Conservation (phyloP, 2,797 vertebrate genomes). For the Gallinago stenura region DNA sequence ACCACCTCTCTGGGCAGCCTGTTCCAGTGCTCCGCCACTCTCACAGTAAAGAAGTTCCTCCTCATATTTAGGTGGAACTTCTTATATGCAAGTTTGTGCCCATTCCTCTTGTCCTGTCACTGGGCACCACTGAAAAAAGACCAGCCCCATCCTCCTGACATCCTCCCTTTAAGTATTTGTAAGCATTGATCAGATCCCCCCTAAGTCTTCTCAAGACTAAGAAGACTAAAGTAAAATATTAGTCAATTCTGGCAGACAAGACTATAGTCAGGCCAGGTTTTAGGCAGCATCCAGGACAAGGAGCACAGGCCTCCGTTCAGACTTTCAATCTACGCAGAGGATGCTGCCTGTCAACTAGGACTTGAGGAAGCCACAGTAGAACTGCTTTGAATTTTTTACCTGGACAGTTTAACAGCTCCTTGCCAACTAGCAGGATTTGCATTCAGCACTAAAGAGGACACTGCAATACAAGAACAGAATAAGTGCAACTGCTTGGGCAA, state of each 20-base stretch:
- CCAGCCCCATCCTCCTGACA: no score
- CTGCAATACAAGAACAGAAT: neutral
- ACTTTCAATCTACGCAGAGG: neutral
- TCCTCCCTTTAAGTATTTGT: no score
- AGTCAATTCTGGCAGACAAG: neutral
- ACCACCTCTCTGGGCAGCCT: no score
- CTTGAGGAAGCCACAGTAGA: neutral
- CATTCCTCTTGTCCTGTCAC: no score
- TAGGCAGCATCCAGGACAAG: neutral
- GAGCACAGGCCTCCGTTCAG: neutral
- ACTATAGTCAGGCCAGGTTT: neutral
- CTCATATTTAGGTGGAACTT: no score
- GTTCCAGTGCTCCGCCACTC: no score
- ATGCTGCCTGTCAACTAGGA: neutral
- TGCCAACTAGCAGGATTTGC: neutral
- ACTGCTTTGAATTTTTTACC: neutral
- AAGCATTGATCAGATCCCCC: no score
- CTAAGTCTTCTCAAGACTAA: no score
- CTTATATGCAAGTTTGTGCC: no score
- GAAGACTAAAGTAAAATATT: neutral
- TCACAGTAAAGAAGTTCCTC: no score
- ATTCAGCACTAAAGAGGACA: neutral
- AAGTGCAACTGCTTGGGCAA: neutral
- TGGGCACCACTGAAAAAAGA: no score
- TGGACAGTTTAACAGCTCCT: neutral